Evolutionary conservation across 1,140 invertebrate species (phyloP).

Genomic region (Holcopasites calliopsidis): DNA sequence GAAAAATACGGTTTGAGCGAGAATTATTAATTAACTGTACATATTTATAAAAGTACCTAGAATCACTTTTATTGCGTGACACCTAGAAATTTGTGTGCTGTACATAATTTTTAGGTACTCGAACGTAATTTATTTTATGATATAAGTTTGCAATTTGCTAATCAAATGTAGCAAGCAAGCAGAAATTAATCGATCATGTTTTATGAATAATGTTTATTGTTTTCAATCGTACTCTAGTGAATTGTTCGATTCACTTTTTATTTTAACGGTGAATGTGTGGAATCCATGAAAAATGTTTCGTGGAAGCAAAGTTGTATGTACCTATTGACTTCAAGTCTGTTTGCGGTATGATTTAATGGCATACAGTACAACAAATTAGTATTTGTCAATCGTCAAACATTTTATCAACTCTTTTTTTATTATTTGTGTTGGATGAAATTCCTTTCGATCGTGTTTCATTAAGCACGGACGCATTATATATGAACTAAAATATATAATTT

Average conservation of each 20-base stretch:
- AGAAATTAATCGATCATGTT: conserved; percentile 7
- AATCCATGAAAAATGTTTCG: conserved; percentile 3
- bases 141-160: no score
- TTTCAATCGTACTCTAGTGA: no score
- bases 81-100: not conserved
- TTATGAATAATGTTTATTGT: not conserved
- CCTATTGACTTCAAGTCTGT: conserved; percentile 4
- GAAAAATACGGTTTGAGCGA: conserved; percentile 24
- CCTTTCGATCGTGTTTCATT: not conserved
- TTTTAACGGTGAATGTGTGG: no score
- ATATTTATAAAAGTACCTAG: conserved; percentile 39
- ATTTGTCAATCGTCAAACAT: conserved; percentile 2
- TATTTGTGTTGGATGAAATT: not conserved
- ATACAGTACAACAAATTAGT: conserved; percentile 19
- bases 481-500: conserved; percentile 6
- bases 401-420: not conserved
- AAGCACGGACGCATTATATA: not conserved
- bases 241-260: not conserved
- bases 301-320: conserved; percentile 7
- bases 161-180: not conserved
- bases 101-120: conserved; percentile 3
- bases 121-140: no score
- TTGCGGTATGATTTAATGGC: conserved; percentile 1
- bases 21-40: conserved; percentile 28
- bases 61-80: conserved; percentile 18